These are phyloP conservation scores for Drosophila mauritiana DNA, from an alignment of 1,140 invertebrate species.

Conservation along the genomic window DNA sequence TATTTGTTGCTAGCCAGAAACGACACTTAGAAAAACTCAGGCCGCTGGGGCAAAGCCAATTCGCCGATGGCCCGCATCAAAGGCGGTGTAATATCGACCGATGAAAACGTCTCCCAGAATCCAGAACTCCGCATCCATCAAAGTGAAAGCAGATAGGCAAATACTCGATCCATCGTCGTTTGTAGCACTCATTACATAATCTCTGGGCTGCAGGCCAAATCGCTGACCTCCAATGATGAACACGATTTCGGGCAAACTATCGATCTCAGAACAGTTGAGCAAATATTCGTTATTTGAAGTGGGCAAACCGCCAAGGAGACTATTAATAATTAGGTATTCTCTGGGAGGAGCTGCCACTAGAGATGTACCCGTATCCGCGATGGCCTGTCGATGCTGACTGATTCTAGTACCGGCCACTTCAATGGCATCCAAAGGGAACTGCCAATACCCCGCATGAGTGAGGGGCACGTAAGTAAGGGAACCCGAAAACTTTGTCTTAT, in stretches of 20 bases:
- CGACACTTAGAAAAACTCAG: conserved; percentile 7
- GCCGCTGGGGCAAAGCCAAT: conserved; percentile 86
- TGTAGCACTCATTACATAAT: conserved; percentile 35
- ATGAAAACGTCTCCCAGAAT: conserved; percentile 87
- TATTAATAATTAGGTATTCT: conserved; percentile 80
- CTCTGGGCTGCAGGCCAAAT: conserved; percentile 37
- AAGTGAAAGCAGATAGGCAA: conserved; percentile 44
- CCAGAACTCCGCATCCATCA: conserved; percentile 44
- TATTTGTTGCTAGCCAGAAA: conserved; percentile 11
- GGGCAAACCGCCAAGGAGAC: conserved; percentile 45
- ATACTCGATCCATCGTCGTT: conserved; percentile 32
- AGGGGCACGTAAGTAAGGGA: conserved; percentile 56
- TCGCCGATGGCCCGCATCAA: conserved; percentile 88
- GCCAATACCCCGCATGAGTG: conserved; percentile 57
- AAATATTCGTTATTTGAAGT: conserved; percentile 39
- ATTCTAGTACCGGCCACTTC: conserved; percentile 44
- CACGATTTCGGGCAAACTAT: conserved; percentile 36
- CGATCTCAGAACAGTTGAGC: conserved; percentile 27
- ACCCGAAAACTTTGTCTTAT: conserved; percentile 31
- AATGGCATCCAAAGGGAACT: conserved; percentile 47
- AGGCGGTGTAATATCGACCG: conserved; percentile 89
- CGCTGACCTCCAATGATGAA: conserved; percentile 46
- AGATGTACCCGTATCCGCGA: conserved; percentile 91
- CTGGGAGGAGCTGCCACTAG: conserved; percentile 89
- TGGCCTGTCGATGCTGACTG: conserved; percentile 86